Conservation (phyloP, 1,140 invertebrate genomes). For the Rhagoletis pomonella region DNA sequence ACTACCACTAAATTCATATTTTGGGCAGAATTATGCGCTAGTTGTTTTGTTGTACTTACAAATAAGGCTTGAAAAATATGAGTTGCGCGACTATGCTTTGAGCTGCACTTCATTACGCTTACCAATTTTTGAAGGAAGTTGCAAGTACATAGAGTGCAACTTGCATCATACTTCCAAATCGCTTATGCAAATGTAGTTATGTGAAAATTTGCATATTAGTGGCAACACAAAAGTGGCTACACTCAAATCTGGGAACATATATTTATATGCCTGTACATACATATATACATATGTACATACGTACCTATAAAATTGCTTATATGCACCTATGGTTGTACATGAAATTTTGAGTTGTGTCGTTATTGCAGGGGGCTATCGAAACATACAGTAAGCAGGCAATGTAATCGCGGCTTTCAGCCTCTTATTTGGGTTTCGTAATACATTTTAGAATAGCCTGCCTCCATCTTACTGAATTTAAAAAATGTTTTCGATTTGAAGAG, state of each 20-base stretch:
- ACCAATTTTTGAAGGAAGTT: constrained; percentile 10
- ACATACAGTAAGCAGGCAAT: too few species aligned
- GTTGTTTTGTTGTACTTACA: constrained; percentile 8
- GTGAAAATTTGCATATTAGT: constrained; percentile 11
- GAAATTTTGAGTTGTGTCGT: too few species aligned
- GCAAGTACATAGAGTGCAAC: constrained; percentile 28
- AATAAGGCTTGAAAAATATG: constrained; percentile 45
- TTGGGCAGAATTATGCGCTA: neutral
- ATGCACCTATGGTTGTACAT: too few species aligned
- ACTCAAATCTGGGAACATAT: too few species aligned
- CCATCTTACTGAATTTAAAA: too few species aligned
- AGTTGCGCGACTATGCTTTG: constrained; percentile 33
- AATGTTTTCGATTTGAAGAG: too few species aligned
- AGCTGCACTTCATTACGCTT: constrained; percentile 50
- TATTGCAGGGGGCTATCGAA: too few species aligned
- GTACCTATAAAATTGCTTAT: neutral
- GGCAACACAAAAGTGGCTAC: neutral
- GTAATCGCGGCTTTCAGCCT: too few species aligned
- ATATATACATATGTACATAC: neutral
- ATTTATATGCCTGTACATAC: neutral
- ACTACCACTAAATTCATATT: constrained; percentile 34
- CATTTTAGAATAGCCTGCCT: too few species aligned
- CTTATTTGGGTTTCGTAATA: too few species aligned
- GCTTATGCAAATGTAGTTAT: constrained; percentile 18
- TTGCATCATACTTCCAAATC: constrained; percentile 23